Base-by-base conservation (phyloP, 2,797 vertebrate species). In the Nyctalus aviator region DNA sequence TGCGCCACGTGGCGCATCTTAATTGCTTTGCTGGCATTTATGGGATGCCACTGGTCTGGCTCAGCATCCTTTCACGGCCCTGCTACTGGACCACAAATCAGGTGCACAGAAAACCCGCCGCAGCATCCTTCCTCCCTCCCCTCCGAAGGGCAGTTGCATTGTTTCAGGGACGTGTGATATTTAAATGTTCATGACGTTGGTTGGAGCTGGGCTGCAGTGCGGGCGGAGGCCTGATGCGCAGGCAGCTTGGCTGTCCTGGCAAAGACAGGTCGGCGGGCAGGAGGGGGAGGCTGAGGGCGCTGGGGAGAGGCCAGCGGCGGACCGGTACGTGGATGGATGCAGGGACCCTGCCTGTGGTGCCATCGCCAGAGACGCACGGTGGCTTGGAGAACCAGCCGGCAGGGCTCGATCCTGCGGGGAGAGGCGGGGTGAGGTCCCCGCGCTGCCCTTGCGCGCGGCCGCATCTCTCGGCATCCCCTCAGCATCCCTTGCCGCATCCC, bases 131-230 rank as follows among this genome's bases (percentile, higher is more conserved):
- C 91, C 84, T 91, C 66, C 66, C 71, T 91, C 89, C 73, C 20
- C 37, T 37, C 44, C 44, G 1, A 27, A 79, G 97, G 88, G 32
- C 79, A 72, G 88, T 84, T 44, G 95, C 91, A 71, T 94, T 90
- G 37, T 97, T 96, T 94, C 91, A 96, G 84, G 94, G 94, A 91
- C 93, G 94, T 93, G 96, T 91, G 91, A 83, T 97, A 96, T 91
- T 97, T 96, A 97, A 84, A 95, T 97, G 94, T 97, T 97, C 97
- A 97, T 95, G 88, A 95, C 95, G 90, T 95, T 57, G 21, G 91
- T 93, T 53, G 17, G 91, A 87, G 78, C 25, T 18, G 69, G 62
- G 55, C 48, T 8, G 62, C 37, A 53, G 4, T 48, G 59, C 32
- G 86, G 77, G 82, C 50, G 12, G 76, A 48, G 89, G 94, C 23